phyloP scores from a whole-genome alignment of 2,797 vertebrate species.

The Mus minutoides region DNA sequence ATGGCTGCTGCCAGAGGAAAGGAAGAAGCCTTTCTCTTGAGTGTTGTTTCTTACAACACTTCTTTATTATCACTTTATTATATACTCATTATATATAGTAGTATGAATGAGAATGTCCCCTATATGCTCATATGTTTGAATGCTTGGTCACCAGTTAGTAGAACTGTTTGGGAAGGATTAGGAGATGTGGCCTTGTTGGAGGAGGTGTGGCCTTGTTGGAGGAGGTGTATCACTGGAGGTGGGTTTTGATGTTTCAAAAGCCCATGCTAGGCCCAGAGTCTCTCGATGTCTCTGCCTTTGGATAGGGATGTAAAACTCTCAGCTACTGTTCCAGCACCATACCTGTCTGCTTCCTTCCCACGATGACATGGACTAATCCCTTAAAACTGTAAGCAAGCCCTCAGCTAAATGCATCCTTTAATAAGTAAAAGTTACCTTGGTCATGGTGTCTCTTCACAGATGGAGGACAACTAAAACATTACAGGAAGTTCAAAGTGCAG shows the following conservation, averaged over 20 bases:
- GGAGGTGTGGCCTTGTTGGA: background rate
- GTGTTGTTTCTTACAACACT: background rate
- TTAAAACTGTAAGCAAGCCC: background rate
- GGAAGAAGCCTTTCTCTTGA: too few relatives aligned
- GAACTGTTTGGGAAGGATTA: background rate
- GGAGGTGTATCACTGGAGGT: background rate
- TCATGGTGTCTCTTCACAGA: background rate
- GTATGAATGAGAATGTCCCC: background rate
- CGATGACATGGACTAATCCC: background rate
- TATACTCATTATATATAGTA: background rate
- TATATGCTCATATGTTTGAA: background rate
- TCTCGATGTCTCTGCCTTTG: background rate
- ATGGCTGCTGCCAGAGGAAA: too few relatives aligned
- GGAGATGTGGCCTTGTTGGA: background rate
- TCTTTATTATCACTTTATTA: conserved; percentile 25
- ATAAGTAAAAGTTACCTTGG: background rate
- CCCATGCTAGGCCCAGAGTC: background rate
- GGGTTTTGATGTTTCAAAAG: background rate
- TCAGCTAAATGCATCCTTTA: background rate
- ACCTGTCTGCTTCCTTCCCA: background rate
- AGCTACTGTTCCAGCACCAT: background rate
- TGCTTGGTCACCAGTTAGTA: background rate
- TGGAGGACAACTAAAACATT: background rate
- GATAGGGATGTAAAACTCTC: background rate
- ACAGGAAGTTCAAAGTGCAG: conserved; percentile 60